Evolutionary conservation across 2,888 invertebrate genomes (phyloP), one percentile per base, ranked within the genome.

Genomic region (Creontiades dilutus): DNA sequence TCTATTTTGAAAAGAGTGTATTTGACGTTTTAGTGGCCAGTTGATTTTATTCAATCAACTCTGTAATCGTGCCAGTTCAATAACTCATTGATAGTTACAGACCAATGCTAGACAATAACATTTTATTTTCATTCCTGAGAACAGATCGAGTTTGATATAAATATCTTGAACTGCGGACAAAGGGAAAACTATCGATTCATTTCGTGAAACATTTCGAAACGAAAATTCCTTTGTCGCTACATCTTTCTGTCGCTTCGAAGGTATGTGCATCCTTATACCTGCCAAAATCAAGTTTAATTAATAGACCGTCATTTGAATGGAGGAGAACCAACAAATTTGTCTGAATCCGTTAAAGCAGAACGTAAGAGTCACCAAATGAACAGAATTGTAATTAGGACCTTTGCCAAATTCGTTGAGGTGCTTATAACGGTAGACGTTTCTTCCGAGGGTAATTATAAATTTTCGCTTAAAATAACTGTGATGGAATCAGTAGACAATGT

Each of bases 331-430:
- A 57, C 16, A 16, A 52, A 52, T 52, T 52, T 16, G 57, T 57
- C 57, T 57, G n/a, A n/a, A n/a, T n/a, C n/a, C 57, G 57, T 57
- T 37, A 37, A 16, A 57, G 57, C 57, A 57, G 57, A 57, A 57
- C 57, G 57, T 7, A 5, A 57, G n/a, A 57, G 13, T 57, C 13
- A 16, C 80, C 19, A 81, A 81, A 81, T 81, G 80, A 81, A 81
- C 14, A 27, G 80, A 37, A 37, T 81, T 19, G 46, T 81, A 14
- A 81, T 81, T 81, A 81, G 80, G 80, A 37, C 16, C 11, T 37
- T 37, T 37, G 80, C 80, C 80, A 81, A 47, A 81, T 81, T 81
- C 80, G 80, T 81, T 81, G 46, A 81, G 80, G 46, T 81, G 19
- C 37, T 80, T 80, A 47, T 1, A 76, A 37, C 37, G 37, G 37